Evolutionary conservation across 2,888 invertebrate species (phyloP).

Genomic region (Aphidius colemani): DNA sequence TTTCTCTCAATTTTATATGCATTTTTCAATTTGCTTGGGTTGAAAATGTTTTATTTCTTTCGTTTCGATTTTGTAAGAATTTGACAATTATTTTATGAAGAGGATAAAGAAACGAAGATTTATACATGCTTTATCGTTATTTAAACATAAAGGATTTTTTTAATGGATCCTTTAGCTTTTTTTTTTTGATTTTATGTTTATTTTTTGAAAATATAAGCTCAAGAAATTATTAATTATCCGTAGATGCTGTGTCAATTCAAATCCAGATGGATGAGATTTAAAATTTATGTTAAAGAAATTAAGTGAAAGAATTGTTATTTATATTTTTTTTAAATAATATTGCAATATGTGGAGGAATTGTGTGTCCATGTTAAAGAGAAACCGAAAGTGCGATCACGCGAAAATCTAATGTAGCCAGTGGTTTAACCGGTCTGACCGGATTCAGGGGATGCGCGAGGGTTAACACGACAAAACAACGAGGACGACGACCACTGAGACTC

Average conservation of each 20-base stretch:
- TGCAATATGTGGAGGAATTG: slow-evolving; percentile 45
- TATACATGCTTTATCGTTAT: slow-evolving; percentile 8
- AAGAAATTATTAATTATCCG: neutral
- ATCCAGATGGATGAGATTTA: neutral
- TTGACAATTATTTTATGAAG: slow-evolving; percentile 9
- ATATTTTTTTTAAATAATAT: neutral
- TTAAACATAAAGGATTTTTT: neutral
- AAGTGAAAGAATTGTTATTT: slow-evolving; percentile 6
- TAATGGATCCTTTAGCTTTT: neutral
- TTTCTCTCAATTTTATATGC: slow-evolving; percentile 19
- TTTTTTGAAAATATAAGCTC: too few relatives aligned
- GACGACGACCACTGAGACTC: slow-evolving; percentile 5
- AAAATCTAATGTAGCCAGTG: slow-evolving; percentile 60
- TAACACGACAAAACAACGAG: slow-evolving; percentile 18
- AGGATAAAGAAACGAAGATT: slow-evolving; percentile 7
- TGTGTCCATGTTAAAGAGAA: slow-evolving; percentile 39
- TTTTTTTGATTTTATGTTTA: too few relatives aligned
- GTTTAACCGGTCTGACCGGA: slow-evolving; percentile 59
- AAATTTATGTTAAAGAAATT: slow-evolving; percentile 11
- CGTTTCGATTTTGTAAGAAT: neutral
- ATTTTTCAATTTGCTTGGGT: neutral
- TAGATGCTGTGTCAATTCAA: slow-evolving; percentile 5
- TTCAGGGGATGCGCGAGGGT: slow-evolving; percentile 44
- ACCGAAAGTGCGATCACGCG: slow-evolving; percentile 62
- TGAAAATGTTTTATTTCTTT: slow-evolving; percentile 9